Evolutionary conservation across 2,797 vertebrate genomes (phyloP).

Genomic region (Rousettus madagascariensis): DNA sequence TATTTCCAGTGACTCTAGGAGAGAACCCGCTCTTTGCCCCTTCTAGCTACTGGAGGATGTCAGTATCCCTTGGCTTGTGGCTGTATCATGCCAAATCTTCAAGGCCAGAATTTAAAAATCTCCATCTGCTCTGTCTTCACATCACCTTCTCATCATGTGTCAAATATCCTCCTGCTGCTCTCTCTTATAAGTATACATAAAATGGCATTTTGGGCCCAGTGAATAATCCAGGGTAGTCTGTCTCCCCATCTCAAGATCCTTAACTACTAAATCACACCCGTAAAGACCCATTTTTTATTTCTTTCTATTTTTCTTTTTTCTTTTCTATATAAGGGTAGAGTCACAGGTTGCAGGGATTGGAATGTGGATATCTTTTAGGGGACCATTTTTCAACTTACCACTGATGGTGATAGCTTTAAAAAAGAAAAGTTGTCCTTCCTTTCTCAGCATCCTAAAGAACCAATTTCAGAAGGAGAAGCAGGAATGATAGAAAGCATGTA

Average conservation of each 20-base stretch:
- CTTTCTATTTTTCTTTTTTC: no score
- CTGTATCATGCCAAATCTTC: neutral
- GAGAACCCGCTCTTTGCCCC: rapidly evolving
- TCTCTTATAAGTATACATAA: neutral
- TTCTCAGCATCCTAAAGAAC: neutral
- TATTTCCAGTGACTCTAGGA: neutral
- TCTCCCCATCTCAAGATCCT: neutral
- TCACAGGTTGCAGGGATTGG: neutral
- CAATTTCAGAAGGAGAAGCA: neutral
- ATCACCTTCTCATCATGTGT: neutral
- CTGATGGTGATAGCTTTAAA: neutral
- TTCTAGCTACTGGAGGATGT: no score
- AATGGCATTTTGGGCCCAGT: neutral
- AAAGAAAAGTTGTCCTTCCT: neutral
- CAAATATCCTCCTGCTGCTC: neutral
- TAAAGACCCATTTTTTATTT: neutral
- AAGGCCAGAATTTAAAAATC: neutral
- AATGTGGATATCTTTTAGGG: neutral
- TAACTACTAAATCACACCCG: neutral
- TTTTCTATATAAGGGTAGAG: neutral
- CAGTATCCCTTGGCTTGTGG: neutral
- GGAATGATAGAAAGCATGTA: neutral
- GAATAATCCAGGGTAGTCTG: neutral
- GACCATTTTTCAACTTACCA: neutral
- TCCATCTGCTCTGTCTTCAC: neutral